These are phyloP conservation scores for Drosophila pegasa DNA, from an alignment of 2,888 invertebrate species.

Conservation along the genomic window DNA sequence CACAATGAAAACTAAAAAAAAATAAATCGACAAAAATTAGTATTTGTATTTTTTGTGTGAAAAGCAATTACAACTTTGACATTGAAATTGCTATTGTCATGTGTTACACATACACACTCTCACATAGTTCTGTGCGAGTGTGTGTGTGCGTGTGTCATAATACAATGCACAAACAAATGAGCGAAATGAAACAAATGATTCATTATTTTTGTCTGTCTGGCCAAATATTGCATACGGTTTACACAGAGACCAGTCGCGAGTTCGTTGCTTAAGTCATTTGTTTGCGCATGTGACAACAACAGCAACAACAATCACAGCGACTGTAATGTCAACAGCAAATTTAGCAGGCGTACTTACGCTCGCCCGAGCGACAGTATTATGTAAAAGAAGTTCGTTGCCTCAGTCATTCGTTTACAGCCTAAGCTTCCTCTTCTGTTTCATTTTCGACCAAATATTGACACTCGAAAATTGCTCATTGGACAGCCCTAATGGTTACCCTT, in stretches of 20 bases:
- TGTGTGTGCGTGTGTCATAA: constrained; percentile 34
- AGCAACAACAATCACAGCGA: constrained; percentile 11
- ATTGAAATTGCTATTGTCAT: constrained; percentile 56
- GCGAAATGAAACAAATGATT: constrained; percentile 48
- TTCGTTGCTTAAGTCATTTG: constrained; percentile 68
- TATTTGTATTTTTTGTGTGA: constrained; percentile 24
- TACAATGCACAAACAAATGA: constrained; percentile 44
- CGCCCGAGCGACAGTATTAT: constrained; percentile 35
- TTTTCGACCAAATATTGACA: constrained; percentile 48
- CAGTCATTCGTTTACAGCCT: constrained; percentile 38
- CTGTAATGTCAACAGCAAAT: constrained; percentile 19
- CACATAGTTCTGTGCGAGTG: not conserved
- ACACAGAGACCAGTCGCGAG: constrained; percentile 29
- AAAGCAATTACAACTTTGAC: constrained; percentile 67
- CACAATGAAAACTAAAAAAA: constrained; percentile 10
- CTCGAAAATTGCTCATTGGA: constrained; percentile 31
- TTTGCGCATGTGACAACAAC: constrained; percentile 57
- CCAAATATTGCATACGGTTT: constrained; percentile 61
- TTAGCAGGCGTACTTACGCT: constrained; percentile 14
- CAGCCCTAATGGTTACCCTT: constrained; percentile 25
- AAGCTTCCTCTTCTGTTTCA: constrained; percentile 17
- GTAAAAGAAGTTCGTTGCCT: constrained; percentile 55
- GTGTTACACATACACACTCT: constrained; percentile 11
- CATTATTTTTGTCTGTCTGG: constrained; percentile 37
- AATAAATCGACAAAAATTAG: constrained; percentile 36